Conservation (phyloP, 2,888 invertebrate species). For the Dasypolia templi region DNA sequence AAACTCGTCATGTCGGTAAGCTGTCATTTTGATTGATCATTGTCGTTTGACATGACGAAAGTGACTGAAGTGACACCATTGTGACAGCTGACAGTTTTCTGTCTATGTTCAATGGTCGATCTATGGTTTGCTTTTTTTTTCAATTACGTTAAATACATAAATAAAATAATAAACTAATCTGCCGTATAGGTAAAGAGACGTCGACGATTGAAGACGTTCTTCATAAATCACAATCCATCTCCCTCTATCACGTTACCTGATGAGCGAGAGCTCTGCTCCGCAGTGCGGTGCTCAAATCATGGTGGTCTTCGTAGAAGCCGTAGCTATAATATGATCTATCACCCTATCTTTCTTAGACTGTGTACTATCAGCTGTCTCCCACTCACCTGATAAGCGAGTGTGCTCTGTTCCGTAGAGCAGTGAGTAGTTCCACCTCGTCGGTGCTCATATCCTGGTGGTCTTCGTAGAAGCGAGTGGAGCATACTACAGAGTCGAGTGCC, state of each 20-base stretch:
- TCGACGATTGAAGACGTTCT: no score
- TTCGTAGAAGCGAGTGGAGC: slow-evolving; percentile 71
- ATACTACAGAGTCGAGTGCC: slow-evolving; percentile 79
- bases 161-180: no score
- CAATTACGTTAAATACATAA: no score
- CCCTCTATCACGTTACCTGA: slow-evolving; percentile 72
- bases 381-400: slow-evolving; percentile 81
- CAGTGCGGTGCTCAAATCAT: slow-evolving; percentile 41
- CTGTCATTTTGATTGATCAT: no score
- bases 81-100: no score
- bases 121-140: no score
- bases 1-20: no score
- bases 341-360: background rate
- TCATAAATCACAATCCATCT: background rate
- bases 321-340: slow-evolving; percentile 22
- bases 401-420: slow-evolving; percentile 73
- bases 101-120: no score
- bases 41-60: no score
- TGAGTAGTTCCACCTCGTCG: slow-evolving; percentile 66
- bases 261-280: slow-evolving; percentile 77
- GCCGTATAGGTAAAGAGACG: no score
- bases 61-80: no score
- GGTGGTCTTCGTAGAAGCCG: no score
- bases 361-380: slow-evolving; percentile 6
- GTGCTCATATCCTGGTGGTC: slow-evolving; percentile 55